phyloP scores from a whole-genome alignment of 2,797 vertebrate species.

The Hemibagrus guttatus region DNA sequence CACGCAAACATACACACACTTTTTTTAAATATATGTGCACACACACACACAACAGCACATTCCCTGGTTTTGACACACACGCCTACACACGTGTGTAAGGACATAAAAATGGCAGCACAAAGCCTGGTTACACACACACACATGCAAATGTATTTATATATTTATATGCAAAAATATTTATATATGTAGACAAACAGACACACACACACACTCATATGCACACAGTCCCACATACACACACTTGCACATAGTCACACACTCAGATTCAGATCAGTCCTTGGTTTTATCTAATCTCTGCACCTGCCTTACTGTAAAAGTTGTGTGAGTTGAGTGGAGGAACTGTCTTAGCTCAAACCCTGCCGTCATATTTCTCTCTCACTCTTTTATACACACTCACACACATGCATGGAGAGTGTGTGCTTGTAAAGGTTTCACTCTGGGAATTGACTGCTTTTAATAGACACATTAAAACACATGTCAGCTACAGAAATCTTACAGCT shows the following conservation, averaged over 20 bases:
- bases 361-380: not conserved
- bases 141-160: no score
- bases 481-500: constrained; percentile 9
- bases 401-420: not conserved
- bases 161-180: no score
- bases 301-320: not conserved
- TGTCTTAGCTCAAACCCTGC: constrained; percentile 12
- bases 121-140: no score
- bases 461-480: constrained; percentile 4
- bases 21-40: not conserved
- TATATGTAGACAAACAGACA: no score
- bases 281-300: not conserved
- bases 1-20: not conserved
- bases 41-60: not conserved
- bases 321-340: not conserved
- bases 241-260: not conserved
- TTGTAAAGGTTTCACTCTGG: constrained; percentile 49
- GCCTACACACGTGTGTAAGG: not conserved
- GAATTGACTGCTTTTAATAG: constrained; percentile 35
- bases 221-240: not conserved
- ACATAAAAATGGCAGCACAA: not conserved
- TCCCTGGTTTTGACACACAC: not conserved
- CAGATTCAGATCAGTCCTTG: not conserved
- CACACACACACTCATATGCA: not conserved
- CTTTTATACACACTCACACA: constrained; percentile 41